A percentile compares a stretch with the other conserved stretches of the same genome.
Evolutionary conservation across 1,140 invertebrate genomes (phyloP).

Genomic region (Eueides isabella): DNA sequence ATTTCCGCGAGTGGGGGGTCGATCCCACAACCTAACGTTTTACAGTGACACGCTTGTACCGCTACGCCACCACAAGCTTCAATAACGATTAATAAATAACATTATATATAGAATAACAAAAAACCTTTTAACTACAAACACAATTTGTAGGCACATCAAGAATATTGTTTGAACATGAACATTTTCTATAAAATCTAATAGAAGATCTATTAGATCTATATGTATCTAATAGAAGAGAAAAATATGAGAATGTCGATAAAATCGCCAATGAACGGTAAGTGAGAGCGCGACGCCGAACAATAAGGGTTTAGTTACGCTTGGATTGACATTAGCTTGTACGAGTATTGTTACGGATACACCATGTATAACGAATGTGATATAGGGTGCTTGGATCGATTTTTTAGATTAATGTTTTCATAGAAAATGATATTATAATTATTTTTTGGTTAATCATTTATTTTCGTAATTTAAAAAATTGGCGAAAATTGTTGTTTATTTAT

Average conservation of each 20-base stretch:
- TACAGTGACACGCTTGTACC: too few species aligned
- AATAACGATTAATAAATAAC: too few species aligned
- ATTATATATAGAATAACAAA: not conserved
- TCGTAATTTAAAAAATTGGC: too few species aligned
- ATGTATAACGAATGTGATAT: not conserved
- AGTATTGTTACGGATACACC: not conserved
- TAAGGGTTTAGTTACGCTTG: conserved; percentile 9
- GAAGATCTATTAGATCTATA: too few species aligned
- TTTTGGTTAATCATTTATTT: too few species aligned
- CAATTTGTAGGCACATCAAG: not conserved
- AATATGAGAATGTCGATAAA: conserved; percentile 10
- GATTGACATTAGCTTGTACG: conserved; percentile 1
- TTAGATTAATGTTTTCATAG: not conserved
- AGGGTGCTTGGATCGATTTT: not conserved
- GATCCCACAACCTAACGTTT: too few species aligned
- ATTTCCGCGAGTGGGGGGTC: too few species aligned
- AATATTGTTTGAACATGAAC: not conserved
- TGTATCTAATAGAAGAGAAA: not conserved
- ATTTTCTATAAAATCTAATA: not conserved
- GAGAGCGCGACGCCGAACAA: conserved; percentile 2
- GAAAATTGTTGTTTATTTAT: too few species aligned
- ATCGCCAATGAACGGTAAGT: conserved; percentile 9
- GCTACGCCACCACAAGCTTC: too few species aligned
- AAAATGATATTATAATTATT: not conserved
- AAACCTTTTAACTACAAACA: not conserved